Conservation (phyloP, 2,888 invertebrate genomes). For the Tiliacea aurago region DNA sequence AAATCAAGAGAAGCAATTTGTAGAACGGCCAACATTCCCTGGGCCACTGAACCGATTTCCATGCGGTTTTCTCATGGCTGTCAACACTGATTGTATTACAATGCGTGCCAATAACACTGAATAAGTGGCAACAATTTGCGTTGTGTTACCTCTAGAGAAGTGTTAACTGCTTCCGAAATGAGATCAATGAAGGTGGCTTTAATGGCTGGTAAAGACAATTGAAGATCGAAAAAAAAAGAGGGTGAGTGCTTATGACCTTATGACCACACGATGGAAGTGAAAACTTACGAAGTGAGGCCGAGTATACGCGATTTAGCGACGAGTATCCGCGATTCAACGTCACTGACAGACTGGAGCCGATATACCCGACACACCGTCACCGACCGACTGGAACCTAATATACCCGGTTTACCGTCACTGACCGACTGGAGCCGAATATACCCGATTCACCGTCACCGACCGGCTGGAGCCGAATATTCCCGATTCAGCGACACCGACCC, state of each 20-base stretch:
- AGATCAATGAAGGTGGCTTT: slow-evolving; percentile 29
- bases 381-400: too few relatives aligned
- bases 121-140: slow-evolving; percentile 33
- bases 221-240: slow-evolving; percentile 1
- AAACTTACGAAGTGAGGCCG: background rate
- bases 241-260: background rate
- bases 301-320: background rate
- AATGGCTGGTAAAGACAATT: slow-evolving; percentile 25
- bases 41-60: slow-evolving; percentile 62
- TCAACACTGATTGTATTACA: slow-evolving; percentile 49
- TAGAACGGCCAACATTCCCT: slow-evolving; percentile 35
- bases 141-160: slow-evolving; percentile 29
- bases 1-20: slow-evolving; percentile 26
- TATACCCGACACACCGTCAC: too few relatives aligned
- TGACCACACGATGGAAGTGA: background rate
- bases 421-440: background rate
- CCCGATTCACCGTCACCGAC: background rate
- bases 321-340: background rate
- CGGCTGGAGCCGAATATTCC: background rate
- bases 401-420: too few relatives aligned
- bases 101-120: slow-evolving; percentile 52
- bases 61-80: slow-evolving; percentile 63
- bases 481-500: too few relatives aligned
- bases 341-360: background rate
- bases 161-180: slow-evolving; percentile 36